Percentiles rank a stretch among this genome's conserved stretches.
Conservation (phyloP, 2,888 invertebrate genomes). For the Anagyrus pseudococci region DNA sequence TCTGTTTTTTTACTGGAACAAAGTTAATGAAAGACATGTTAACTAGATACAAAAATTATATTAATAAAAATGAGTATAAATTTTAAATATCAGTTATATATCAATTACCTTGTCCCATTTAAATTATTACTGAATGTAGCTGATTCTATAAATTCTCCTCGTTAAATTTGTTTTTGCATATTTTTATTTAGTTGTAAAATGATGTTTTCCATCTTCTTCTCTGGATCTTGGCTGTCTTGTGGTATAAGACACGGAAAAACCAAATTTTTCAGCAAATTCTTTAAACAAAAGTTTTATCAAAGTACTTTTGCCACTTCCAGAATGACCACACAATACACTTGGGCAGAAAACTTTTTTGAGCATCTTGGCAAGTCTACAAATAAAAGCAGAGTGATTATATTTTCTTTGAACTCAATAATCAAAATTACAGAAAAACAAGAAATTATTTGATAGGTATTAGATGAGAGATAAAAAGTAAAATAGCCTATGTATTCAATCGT, state of each 20-base stretch:
- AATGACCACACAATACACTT: constrained; percentile 92
- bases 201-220: constrained; percentile 80
- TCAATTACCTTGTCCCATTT: constrained; percentile 89
- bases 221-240: constrained; percentile 80
- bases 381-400: not conserved
- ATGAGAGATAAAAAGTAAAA: too few species aligned
- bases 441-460: too few species aligned
- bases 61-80: not conserved
- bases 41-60: not conserved
- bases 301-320: constrained; percentile 96
- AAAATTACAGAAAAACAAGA: too few species aligned
- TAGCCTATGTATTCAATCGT: constrained; percentile 17
- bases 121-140: constrained; percentile 92
- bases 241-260: constrained; percentile 95
- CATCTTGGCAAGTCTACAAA: constrained; percentile 52
- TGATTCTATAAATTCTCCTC: constrained; percentile 89
- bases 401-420: too few species aligned
- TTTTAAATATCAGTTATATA: not conserved
- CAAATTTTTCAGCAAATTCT: constrained; percentile 88
- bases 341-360: constrained; percentile 67
- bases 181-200: constrained; percentile 79
- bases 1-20: constrained; percentile 80
- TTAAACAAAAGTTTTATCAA: constrained; percentile 83
- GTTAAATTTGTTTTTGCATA: constrained; percentile 78
- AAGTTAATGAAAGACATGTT: constrained; percentile 46